These are phyloP conservation scores for Heliothis virescens DNA, from an alignment of 1,140 invertebrate genomes.

Conservation along the genomic window DNA sequence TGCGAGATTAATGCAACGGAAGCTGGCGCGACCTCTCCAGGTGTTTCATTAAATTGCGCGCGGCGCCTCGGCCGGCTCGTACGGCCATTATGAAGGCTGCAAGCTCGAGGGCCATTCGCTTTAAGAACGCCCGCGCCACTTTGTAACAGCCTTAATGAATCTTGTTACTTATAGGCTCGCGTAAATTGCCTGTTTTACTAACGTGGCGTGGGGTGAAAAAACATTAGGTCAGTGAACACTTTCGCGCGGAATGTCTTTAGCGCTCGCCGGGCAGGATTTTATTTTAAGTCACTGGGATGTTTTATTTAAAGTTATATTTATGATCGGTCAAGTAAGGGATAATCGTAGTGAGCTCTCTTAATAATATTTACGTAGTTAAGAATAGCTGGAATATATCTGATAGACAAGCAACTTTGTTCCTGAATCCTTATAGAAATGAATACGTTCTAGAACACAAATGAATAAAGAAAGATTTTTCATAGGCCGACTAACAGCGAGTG, in stretches of 20 bases:
- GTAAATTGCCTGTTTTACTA: conserved; percentile 84
- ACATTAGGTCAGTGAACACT: conserved; percentile 66
- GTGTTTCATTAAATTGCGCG: conserved; percentile 85
- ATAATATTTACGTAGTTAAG: too few species aligned
- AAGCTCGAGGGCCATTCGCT: conserved; percentile 84
- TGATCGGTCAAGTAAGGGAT: too few species aligned
- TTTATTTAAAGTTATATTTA: neutral
- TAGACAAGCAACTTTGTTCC: too few species aligned
- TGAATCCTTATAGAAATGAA: too few species aligned
- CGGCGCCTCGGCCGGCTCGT: conserved; percentile 78
- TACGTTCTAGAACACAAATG: too few species aligned
- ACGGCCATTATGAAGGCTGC: conserved; percentile 83
- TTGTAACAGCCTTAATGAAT: conserved; percentile 85
- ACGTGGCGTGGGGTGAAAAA: conserved; percentile 65
- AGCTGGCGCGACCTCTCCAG: conserved; percentile 80
- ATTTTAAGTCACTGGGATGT: conserved; percentile 4
- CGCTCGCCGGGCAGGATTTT: conserved; percentile 13
- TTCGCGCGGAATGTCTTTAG: conserved; percentile 30
- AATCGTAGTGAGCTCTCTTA: too few species aligned
- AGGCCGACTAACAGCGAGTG: too few species aligned
- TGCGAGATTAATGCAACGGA: conserved; percentile 83
- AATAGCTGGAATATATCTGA: too few species aligned
- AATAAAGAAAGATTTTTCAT: too few species aligned
- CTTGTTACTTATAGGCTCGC: conserved; percentile 84
- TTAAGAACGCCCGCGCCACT: conserved; percentile 85